These are phyloP conservation scores for Epinephelus cyanopodus DNA, from an alignment of 2,113 vertebrate species.

Conservation along the genomic window DNA sequence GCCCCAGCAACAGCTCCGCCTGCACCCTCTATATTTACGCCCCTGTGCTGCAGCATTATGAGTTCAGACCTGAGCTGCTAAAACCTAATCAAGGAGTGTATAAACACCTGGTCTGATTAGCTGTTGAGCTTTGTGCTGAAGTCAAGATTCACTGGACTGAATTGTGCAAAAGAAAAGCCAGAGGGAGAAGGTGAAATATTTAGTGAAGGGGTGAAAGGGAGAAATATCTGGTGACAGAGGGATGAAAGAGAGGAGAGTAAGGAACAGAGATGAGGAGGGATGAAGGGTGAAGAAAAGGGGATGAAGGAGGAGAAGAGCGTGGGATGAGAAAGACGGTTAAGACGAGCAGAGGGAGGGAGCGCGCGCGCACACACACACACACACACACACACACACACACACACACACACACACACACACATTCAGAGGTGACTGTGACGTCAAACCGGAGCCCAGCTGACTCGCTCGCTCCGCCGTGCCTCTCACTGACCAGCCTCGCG, in stretches of 20 bases:
- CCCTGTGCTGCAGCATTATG: no score
- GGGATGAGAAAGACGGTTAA: slow-evolving; percentile 37
- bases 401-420: slow-evolving; percentile 12
- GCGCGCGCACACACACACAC: slow-evolving; percentile 9
- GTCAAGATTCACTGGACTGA: no score
- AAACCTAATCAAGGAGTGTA: no score
- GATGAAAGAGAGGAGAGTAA: no score
- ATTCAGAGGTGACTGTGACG: slow-evolving; percentile 73
- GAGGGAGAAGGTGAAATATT: neutral
- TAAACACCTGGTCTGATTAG: no score
- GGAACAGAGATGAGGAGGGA: neutral
- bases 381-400: slow-evolving; percentile 15
- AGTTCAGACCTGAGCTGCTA: no score
- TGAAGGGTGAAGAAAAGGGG: neutral
- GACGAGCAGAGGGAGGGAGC: neutral
- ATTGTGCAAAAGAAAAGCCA: neutral
- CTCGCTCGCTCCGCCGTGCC: slow-evolving; percentile 70
- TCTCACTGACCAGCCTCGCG: slow-evolving; percentile 62
- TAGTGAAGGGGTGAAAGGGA: no score
- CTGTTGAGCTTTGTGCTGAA: no score
- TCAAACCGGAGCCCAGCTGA: slow-evolving; percentile 83
- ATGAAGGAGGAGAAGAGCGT: slow-evolving; percentile 29
- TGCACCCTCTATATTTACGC: no score
- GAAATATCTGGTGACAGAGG: neutral
- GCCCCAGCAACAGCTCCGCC: no score